Evolutionary conservation across 2,888 invertebrate species (phyloP), one percentile per base, ranked within the genome.

Genomic region (Megalurothrips usitatus): DNA sequence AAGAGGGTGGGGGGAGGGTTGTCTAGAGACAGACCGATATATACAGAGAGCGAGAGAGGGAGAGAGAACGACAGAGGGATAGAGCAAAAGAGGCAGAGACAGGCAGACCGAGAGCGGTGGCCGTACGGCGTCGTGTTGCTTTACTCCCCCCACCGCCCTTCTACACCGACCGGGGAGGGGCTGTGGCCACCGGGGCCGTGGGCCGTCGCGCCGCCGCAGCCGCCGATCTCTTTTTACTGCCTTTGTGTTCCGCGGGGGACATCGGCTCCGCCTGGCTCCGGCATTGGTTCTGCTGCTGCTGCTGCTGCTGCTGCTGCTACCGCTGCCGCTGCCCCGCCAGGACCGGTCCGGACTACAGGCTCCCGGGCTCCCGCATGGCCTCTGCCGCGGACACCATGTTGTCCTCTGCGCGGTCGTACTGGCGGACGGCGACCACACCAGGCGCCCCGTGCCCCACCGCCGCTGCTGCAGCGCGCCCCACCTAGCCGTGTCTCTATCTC

Each of bases 181-280:
- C 52, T 49, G 9, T 52, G n/a, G 58, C 58, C n/a, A n/a, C 58
- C 58, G 58, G n/a, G n/a, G 58, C 58, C 58, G 34, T 43, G 34
- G 34, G 34, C 6, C 58, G 58, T 58, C 58, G 58, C 58, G 4
- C 19, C 14, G 58, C 58, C 58, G 4, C 19, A 14, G 58, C 58
- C 14, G 58, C 58, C 58, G 58, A 58, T 58, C 14, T 58, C 68
- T 75, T 75, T 75, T 75, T 75, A 75, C 23, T 75, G 68, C 68
- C 68, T 75, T 75, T 75, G 68, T 75, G n/a, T 75, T 26, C 68
- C 26, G 68, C 68, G 26, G 68, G 58, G 23, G 68, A 75, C 68
- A 75, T 75, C 68, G 23, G 68, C 68, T 6, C 58, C 14, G 58
- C 14, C 58, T 17, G 58, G 58, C 14, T n/a, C 19, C 3, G 52